Evolutionary conservation across 2,888 invertebrate genomes (phyloP), one percentile per base, ranked within the genome.

Genomic region (Alitta virens): DNA sequence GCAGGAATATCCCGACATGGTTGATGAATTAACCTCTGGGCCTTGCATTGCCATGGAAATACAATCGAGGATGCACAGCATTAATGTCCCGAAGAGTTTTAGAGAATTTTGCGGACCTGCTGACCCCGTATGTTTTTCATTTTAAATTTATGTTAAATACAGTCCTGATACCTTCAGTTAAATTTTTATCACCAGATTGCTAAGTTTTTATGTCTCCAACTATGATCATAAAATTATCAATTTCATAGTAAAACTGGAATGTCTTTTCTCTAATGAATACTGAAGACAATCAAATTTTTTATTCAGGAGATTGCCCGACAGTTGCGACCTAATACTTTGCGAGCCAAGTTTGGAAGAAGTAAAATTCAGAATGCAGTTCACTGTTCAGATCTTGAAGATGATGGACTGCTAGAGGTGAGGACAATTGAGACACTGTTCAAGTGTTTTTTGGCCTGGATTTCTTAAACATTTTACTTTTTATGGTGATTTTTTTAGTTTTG

Each of bases 321-420:
- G 69, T 84, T 96, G 58, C 86, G 94, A 18, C 94, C 95, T 0
- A 85, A 90, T 69, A 91, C 93, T 0, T 79, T 96, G 49, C 85
- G 96, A 72, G 94, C 94, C 1, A 87, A 87, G 74, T 91, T 90
- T 82, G 96, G 96, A 0, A 86, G 86, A 49, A 89, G 88, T 49
- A 92, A 90, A 83, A 87, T 92, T 24, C 87, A 89, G 76, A 96
- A 96, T 83, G 94, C 91, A 2, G 85, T 96, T 7, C 96, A 96
- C 80, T 95, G 95, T 78, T 95, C 96, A 24, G 96, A 96, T 85
- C 85, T 96, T 62, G 87, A 90, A 0, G 94, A 94, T 78, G 95
- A 96, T 83, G 90, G 91, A 0, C 77, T 87, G 26, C 82, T 93
- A 60, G 96, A 96, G 86, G 85, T 86, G 71, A 56, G 49, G 25